Conservation (phyloP, 1,140 invertebrate species). For the Phymastichus coffea region DNA sequence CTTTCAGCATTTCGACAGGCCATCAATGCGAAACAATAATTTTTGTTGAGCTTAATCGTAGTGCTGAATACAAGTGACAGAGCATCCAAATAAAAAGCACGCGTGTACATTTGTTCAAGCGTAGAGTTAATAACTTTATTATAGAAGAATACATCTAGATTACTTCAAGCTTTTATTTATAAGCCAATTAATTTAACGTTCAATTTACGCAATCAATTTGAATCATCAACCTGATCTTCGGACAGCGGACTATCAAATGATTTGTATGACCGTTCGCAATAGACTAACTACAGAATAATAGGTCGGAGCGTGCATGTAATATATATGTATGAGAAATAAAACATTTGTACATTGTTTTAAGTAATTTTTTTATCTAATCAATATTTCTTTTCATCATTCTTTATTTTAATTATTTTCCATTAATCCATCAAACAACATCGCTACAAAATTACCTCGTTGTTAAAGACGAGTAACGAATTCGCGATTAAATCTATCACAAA, state of each 20-base stretch:
- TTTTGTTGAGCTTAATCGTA: no score
- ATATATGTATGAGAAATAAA: conserved; percentile 41
- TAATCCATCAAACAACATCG: no score
- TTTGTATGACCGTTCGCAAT: no score
- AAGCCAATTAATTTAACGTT: conserved; percentile 18
- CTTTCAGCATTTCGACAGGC: no score
- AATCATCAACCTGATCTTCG: conserved; percentile 24
- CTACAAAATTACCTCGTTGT: no score
- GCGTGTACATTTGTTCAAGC: conserved; percentile 37
- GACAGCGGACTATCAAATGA: no score
- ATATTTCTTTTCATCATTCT: conserved; percentile 12
- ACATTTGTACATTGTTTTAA: conserved; percentile 49
- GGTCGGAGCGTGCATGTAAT: no score
- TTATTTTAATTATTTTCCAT: conserved; percentile 10
- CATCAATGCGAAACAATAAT: no score
- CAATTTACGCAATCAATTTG: not conserved
- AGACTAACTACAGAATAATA: no score
- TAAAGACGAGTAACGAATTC: no score
- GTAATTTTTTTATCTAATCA: conserved; percentile 35
- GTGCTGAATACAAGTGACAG: conserved; percentile 34
- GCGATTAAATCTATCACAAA: no score
- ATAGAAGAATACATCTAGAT: conserved; percentile 21
- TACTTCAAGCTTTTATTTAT: conserved; percentile 31
- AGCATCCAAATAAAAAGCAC: conserved; percentile 30
- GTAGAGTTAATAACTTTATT: conserved; percentile 28